Base-by-base conservation (phyloP, 2,888 invertebrate species). In the Leptopilina syphax region DNA sequence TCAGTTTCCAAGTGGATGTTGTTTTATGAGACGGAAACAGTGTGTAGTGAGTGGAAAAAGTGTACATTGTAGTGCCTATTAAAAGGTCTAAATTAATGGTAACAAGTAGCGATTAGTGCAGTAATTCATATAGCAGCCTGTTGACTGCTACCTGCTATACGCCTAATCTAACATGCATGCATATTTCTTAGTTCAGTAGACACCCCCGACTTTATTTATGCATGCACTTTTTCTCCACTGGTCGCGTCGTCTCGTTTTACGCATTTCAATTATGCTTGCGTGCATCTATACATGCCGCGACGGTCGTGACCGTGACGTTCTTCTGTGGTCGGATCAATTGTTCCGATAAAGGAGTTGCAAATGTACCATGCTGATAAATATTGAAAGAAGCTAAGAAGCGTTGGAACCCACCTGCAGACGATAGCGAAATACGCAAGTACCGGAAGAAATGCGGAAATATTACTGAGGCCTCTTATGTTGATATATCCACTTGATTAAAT, bases 191-290 rank as follows among this genome's bases (percentile, higher is more conserved):
- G 54, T 34, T 70, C 50, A 70, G 70, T 34, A 54, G 54, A 70
- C 70, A 70, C 70, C 70, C 70, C 70, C 54, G 70, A 70, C 70
- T 70, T 54, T 70, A 70, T 70, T 70, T 70, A 70, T 70, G 70
- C 70, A 70, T 70, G 70, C 70, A 70, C 54, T 57, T 70, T 70
- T 70, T 70, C 70, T 70, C 54, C 24, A 12, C 50, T 50, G 50
- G 50, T 50, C 50, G 50, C 54, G 54, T 57, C 70, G 70, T 70
- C 70, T 70, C 70, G 70, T 70, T 70, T 70, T 70, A 70, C 70
- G 70, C 70, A 70, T 70, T 70, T 70, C 70, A 70, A 70, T 70
- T 70, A 70, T 70, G 70, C 70, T 70, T 70, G 70, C 70, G 70
- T 70, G 70, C 70, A 70, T 70, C 70, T 70, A 57, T 70, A 70